phyloP scores from a whole-genome alignment of 2,888 invertebrate genomes.

The Thelaira solivaga region DNA sequence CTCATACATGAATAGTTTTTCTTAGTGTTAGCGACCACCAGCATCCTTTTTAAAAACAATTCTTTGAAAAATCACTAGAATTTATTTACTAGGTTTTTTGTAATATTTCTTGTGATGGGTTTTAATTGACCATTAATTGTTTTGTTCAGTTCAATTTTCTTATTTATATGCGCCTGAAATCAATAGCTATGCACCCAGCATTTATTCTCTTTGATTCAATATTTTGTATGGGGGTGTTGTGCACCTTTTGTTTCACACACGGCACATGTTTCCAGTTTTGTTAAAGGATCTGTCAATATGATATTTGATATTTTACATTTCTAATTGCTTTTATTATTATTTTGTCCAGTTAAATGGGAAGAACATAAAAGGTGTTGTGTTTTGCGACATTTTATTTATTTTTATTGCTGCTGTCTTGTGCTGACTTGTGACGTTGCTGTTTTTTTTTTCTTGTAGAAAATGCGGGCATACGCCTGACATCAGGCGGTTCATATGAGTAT shows the following conservation, averaged over 20 bases:
- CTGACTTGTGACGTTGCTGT: conserved; percentile 55
- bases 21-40: conserved; percentile 45
- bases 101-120: conserved; percentile 41
- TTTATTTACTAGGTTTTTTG: conserved; percentile 13
- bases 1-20: conserved; percentile 4
- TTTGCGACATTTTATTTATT: conserved; percentile 55
- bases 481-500: conserved; percentile 23
- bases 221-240: conserved; percentile 54
- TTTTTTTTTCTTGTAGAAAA: conserved; percentile 26
- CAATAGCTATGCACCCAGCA: conserved; percentile 16
- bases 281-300: conserved; percentile 41
- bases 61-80: conserved; percentile 35
- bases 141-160: conserved; percentile 14
- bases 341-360: conserved; percentile 41
- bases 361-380: conserved; percentile 59
- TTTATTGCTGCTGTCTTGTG: conserved; percentile 46
- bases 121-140: conserved; percentile 60
- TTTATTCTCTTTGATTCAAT: not conserved
- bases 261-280: conserved; percentile 33
- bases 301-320: conserved; percentile 56
- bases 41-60: conserved; percentile 50
- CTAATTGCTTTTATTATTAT: conserved; percentile 25
- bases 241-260: conserved; percentile 53
- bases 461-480: conserved; percentile 58
- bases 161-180: conserved; percentile 31